A percentile compares a stretch with the other conserved stretches of the same genome.
phyloP scores from a whole-genome alignment of 2,888 invertebrate genomes.

The Exephanes ischioxanthus region DNA sequence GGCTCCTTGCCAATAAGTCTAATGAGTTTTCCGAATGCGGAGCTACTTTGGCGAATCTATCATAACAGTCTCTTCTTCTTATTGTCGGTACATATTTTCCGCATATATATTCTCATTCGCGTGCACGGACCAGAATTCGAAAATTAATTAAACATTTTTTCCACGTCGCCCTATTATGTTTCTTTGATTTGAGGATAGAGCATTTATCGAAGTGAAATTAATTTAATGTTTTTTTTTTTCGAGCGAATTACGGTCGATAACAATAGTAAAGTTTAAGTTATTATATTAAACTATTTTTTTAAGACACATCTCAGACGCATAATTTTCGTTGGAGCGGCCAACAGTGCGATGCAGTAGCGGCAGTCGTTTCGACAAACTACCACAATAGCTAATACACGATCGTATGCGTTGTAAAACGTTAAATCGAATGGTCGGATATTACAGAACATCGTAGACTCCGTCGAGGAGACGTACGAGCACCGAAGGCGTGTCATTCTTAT shows the following conservation, averaged over 20 bases:
- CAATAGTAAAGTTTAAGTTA: too few relatives aligned
- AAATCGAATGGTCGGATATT: neutral
- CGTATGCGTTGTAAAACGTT: neutral
- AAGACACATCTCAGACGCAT: neutral
- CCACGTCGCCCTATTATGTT: too few relatives aligned
- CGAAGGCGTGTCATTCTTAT: conserved; percentile 29
- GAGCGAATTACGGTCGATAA: too few relatives aligned
- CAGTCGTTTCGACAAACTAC: conserved; percentile 4
- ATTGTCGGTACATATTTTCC: conserved; percentile 31
- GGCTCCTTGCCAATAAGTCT: conserved; percentile 31
- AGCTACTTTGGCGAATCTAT: conserved; percentile 41
- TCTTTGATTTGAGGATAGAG: too few relatives aligned
- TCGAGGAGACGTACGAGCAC: conserved; percentile 3
- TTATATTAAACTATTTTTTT: too few relatives aligned
- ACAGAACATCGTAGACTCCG: neutral
- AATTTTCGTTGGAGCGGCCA: neutral
- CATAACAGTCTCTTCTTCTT: conserved; percentile 16
- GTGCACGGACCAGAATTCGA: neutral
- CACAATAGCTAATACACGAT: conserved; percentile 14
- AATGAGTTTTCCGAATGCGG: conserved; percentile 55
- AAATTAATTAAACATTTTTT: too few relatives aligned
- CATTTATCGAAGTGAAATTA: too few relatives aligned
- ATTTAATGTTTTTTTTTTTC: too few relatives aligned
- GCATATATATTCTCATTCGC: neutral
- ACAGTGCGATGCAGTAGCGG: conserved; percentile 18